Evolutionary conservation across 2,113 vertebrate species (phyloP).

Genomic region (Heterocephalus glaber): DNA sequence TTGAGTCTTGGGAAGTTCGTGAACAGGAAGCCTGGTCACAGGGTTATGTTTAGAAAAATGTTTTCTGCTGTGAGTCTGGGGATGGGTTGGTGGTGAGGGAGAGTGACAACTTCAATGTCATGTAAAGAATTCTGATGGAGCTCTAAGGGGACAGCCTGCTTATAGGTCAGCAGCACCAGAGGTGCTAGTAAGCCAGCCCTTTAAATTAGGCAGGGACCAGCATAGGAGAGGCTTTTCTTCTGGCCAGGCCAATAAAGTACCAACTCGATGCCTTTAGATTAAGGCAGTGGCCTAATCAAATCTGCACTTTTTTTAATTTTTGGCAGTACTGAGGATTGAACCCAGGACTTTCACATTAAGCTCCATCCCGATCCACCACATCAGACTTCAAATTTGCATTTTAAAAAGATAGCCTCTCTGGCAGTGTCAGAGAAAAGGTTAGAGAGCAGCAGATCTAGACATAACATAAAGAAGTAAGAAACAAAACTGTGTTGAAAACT

Average conservation of each 20-base stretch:
- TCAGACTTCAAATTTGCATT: background rate
- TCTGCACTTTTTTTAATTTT: background rate
- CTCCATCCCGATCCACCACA: background rate
- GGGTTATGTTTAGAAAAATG: background rate
- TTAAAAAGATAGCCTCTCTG: background rate
- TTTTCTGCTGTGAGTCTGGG: background rate
- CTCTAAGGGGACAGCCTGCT: background rate
- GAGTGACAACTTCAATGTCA: background rate
- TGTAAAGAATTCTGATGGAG: background rate
- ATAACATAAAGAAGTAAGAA: background rate
- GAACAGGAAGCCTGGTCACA: background rate
- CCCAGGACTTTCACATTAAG: background rate
- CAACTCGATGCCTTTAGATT: background rate
- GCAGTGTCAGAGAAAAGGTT: background rate
- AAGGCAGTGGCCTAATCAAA: background rate
- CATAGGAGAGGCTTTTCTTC: background rate
- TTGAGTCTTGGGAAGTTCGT: background rate
- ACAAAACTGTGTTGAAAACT: background rate
- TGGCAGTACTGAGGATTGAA: background rate
- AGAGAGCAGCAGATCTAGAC: background rate
- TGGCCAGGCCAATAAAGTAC: background rate
- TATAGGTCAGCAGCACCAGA: fast-evolving
- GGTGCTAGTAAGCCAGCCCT: background rate
- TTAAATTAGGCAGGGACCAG: no score
- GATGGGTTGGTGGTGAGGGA: background rate